Evolutionary conservation across 2,888 invertebrate genomes (phyloP).

Genomic region (Leptinotarsa tumamoca): DNA sequence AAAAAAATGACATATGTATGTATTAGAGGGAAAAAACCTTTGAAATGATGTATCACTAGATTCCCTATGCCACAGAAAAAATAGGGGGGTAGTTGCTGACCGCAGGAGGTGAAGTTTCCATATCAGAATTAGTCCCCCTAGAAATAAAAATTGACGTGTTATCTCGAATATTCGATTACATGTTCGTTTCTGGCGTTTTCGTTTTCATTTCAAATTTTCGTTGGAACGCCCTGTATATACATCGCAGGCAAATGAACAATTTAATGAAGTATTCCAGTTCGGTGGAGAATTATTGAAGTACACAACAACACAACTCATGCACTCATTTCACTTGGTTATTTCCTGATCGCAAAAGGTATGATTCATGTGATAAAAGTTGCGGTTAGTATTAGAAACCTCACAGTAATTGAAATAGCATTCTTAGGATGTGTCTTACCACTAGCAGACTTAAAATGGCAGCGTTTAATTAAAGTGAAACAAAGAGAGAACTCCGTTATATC

Average conservation of each 20-base stretch:
- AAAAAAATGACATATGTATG: too few relatives aligned
- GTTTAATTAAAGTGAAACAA: constrained; percentile 19
- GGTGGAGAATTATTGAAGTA: constrained; percentile 1
- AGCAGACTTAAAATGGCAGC: background rate
- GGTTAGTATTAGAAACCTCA: constrained; percentile 10
- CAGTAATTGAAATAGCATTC: constrained; percentile 20
- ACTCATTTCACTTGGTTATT: background rate
- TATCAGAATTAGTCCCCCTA: too few relatives aligned
- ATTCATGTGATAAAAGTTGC: background rate
- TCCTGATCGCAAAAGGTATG: constrained; percentile 1
- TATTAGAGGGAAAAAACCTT: too few relatives aligned
- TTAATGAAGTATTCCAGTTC: background rate
- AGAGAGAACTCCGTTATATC: constrained; percentile 7
- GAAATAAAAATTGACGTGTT: too few relatives aligned
- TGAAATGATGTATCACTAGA: too few relatives aligned
- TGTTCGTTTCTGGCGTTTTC: too few relatives aligned
- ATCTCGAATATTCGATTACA: too few relatives aligned
- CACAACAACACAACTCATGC: constrained; percentile 3
- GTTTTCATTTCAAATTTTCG: too few relatives aligned
- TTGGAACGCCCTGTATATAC: too few relatives aligned
- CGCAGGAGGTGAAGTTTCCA: too few relatives aligned
- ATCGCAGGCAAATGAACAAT: background rate
- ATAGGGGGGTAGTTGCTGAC: too few relatives aligned
- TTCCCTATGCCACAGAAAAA: too few relatives aligned
- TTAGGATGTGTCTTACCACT: constrained; percentile 17